phyloP scores from a whole-genome alignment of 2,888 invertebrate species.

The Brenthis ino region DNA sequence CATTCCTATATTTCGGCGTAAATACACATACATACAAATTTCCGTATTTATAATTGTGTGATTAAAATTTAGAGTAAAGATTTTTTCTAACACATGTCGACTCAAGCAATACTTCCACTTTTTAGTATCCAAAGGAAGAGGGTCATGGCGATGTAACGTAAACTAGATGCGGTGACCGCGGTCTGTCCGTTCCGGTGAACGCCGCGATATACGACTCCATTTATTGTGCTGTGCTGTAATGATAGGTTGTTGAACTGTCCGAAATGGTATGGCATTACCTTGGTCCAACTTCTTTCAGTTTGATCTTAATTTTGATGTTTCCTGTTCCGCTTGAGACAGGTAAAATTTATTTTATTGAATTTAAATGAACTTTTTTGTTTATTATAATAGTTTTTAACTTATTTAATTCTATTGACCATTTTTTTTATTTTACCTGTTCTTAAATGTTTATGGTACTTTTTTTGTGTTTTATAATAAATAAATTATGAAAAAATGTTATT shows the following conservation, averaged over 20 bases:
- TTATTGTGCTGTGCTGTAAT: constrained; percentile 30
- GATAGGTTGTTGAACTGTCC: constrained; percentile 37
- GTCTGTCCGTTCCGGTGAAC: constrained; percentile 71
- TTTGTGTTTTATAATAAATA: no score
- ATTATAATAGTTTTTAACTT: background rate
- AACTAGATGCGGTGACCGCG: constrained; percentile 59
- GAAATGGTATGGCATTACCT: constrained; percentile 27
- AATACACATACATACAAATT: no score
- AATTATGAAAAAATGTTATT: no score
- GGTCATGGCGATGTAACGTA: constrained; percentile 52
- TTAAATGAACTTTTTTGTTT: constrained; percentile 4
- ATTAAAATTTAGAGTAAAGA: no score
- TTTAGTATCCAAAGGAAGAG: constrained; percentile 24
- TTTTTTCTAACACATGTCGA: no score
- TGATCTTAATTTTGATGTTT: constrained; percentile 13
- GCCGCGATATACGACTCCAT: constrained; percentile 63
- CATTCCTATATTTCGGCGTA: no score
- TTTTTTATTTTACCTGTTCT: background rate
- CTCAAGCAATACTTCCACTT: background rate
- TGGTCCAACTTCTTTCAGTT: constrained; percentile 5
- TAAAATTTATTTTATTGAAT: constrained; percentile 5
- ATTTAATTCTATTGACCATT: background rate
- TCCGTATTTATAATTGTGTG: no score
- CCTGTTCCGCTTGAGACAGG: constrained; percentile 12
- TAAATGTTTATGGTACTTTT: no score